Evolutionary conservation across 1,140 invertebrate genomes (phyloP).

Genomic region (Triops longicaudatus): DNA sequence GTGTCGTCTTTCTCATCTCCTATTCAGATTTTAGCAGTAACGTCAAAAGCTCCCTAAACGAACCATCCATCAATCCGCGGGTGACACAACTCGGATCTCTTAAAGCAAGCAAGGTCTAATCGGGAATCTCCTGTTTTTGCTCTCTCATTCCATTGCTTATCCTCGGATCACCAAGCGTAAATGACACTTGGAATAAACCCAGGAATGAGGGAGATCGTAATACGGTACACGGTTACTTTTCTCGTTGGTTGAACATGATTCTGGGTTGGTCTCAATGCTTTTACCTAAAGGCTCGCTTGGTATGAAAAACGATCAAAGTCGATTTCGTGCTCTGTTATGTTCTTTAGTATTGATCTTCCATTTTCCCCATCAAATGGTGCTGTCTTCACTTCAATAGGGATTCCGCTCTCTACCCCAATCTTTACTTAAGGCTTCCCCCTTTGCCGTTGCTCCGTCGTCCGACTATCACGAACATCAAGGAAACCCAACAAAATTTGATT

Average conservation of each 20-base stretch:
- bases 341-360: slow-evolving; percentile 4
- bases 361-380: neutral
- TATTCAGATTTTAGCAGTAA: neutral
- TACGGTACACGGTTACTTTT: neutral
- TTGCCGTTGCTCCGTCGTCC: neutral
- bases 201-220: neutral
- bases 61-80: slow-evolving; percentile 11
- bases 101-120: slow-evolving; percentile 1
- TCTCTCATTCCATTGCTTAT: neutral
- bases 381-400: slow-evolving; percentile 12
- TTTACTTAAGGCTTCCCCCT: neutral
- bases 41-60: neutral
- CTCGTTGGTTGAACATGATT: neutral
- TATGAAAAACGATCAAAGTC: neutral
- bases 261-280: neutral
- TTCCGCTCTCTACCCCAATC: neutral
- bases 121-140: slow-evolving; percentile 2
- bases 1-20: neutral
- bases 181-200: neutral
- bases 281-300: neutral
- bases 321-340: neutral
- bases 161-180: neutral
- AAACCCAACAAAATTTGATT: slow-evolving; percentile 8
- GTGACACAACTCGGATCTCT: slow-evolving; percentile 1
- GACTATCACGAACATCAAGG: slow-evolving; percentile 14